Evolutionary conservation across 2,888 invertebrate species (phyloP), one percentile per base, ranked within the genome.

Genomic region (Hetaerina titia): DNA sequence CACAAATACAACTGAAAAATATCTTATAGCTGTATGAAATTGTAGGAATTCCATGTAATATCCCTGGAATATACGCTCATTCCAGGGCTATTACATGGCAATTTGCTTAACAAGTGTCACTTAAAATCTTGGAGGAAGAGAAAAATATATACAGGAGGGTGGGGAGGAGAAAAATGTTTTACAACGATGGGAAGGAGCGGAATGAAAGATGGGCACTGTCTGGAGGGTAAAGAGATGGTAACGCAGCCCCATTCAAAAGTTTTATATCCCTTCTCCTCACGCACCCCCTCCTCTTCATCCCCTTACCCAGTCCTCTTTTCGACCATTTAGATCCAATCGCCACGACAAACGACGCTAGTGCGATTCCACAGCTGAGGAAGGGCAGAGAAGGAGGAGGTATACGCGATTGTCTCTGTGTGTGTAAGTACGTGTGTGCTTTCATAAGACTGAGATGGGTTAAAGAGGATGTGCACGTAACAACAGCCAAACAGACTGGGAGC

Each of bases 291-390:
- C 88, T n/a, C n/a, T 69, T 7, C 69, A n/a, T 19, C 22, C 45
- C 45, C 88, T 13, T 88, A 45, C 45, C 8, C 81, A 11, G 15
- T 45, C 88, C 88, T 22, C 56, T 45, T 19, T 8, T 22, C 69
- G 69, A 31, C 31, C 81, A 13, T 89, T 57, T 57, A 89, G 89
- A 89, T 58, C n/a, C 89, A 89, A 89, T 89, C 89, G 8, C 58
- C 15, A 57, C 89, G 13, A n/a, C 89, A 89, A 89, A 89, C 89
- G 89, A n/a, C 57, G 56, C 13, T 22, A n/a, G 57, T n/a, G 58
- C 58, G 8, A 11, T 58, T 89, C 22, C 2, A 31, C 58, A n/a
- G 57, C 22, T 22, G 89, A 56, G 57, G n/a, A 5, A n/a, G 81
- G 81, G 31, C n/a, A n/a, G n/a, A 57, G 22, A 58, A 1, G 58